phyloP scores from a whole-genome alignment of 2,888 invertebrate species.

The Pollenia griseotomentosa region DNA sequence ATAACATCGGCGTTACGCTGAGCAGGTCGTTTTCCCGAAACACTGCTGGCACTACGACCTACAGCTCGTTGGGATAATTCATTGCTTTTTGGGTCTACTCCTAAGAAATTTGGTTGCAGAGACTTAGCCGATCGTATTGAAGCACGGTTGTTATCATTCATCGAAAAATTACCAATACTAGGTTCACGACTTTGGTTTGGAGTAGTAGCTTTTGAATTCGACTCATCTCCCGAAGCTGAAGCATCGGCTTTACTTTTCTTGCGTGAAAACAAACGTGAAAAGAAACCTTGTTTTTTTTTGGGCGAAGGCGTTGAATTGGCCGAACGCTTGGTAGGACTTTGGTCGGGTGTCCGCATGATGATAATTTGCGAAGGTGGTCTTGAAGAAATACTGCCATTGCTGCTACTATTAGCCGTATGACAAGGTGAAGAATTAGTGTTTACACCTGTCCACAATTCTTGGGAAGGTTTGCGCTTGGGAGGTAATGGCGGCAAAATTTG shows the following conservation, averaged over 20 bases:
- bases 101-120: conserved; percentile 82
- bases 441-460: conserved; percentile 46
- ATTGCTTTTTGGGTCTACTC: conserved; percentile 78
- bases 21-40: conserved; percentile 86
- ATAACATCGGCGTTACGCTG: conserved; percentile 87
- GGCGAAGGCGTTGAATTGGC: conserved; percentile 85
- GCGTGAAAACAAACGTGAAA: conserved; percentile 87
- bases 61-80: conserved; percentile 83
- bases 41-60: conserved; percentile 87
- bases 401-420: conserved; percentile 74
- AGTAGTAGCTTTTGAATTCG: conserved; percentile 76
- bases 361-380: conserved; percentile 82
- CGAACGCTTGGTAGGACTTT: conserved; percentile 85
- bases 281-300: conserved; percentile 87
- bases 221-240: conserved; percentile 51
- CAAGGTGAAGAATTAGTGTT: conserved; percentile 65
- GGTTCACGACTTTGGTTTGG: conserved; percentile 81
- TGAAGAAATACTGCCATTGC: conserved; percentile 79
- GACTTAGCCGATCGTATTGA: conserved; percentile 81
- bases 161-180: conserved; percentile 80
- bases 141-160: conserved; percentile 81
- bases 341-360: conserved; percentile 84
- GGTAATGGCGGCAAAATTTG: conserved; percentile 91
- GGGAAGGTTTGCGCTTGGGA: conserved; percentile 87
- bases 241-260: conserved; percentile 80